phyloP scores from a whole-genome alignment of 2,113 vertebrate genomes.

The Hystrix brachyura region DNA sequence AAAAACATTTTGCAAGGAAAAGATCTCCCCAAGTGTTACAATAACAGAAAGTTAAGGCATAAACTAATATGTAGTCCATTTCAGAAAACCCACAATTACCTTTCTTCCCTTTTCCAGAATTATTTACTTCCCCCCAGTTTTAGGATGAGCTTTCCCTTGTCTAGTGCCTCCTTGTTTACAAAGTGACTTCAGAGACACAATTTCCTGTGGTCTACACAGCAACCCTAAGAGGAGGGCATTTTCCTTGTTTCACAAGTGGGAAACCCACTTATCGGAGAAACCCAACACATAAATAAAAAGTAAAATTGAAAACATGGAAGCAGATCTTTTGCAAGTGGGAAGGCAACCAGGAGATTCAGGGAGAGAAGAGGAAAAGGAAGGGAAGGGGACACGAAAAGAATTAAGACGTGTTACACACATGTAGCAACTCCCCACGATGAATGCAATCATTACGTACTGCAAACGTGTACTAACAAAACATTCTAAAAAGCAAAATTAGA shows the following conservation, averaged over 20 bases:
- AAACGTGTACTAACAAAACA: not conserved
- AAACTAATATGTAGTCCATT: constrained; percentile 24
- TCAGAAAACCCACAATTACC: not conserved
- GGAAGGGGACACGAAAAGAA: not conserved
- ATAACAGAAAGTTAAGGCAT: not conserved
- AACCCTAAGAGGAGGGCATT: not conserved
- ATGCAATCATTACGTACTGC: not conserved
- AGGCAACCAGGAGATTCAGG: not conserved
- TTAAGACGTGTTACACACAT: not conserved
- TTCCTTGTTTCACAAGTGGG: not conserved
- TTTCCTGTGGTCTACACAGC: not conserved
- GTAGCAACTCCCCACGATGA: not conserved
- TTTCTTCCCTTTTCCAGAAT: not conserved
- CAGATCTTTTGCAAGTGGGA: not conserved
- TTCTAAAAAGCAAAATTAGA: not conserved
- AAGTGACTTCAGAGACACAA: not conserved
- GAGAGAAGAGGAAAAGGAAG: not conserved
- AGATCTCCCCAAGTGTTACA: constrained; percentile 12
- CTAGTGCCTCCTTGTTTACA: not conserved
- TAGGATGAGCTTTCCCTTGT: not conserved
- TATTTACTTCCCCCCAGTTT: not conserved
- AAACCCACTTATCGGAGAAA: not conserved
- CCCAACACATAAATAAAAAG: not conserved
- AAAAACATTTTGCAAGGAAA: not conserved
- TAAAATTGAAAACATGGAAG: not conserved